Conservation (phyloP, 2,113 vertebrate species). For the Gorsachius goisagi region DNA sequence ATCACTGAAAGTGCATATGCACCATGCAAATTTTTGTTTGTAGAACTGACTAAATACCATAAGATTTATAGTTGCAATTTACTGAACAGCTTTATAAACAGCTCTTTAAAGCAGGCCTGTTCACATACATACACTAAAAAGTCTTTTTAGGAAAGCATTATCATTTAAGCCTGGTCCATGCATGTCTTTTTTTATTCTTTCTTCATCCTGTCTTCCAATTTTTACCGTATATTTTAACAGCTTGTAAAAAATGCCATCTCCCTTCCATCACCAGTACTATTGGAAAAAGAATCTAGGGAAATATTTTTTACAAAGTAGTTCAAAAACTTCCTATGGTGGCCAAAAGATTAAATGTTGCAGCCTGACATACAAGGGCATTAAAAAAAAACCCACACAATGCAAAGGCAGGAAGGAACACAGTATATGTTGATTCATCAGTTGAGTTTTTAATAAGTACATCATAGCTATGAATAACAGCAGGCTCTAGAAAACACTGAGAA, state of each 20-base stretch:
- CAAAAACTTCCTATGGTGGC: background rate
- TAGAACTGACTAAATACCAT: background rate
- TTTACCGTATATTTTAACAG: background rate
- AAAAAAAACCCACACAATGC: background rate
- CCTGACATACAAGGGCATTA: background rate
- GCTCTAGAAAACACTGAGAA: background rate
- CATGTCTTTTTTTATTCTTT: background rate
- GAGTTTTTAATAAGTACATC: background rate
- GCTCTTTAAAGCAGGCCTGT: background rate
- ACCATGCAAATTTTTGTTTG: background rate
- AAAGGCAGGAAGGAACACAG: background rate
- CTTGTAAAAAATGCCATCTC: conserved; percentile 25
- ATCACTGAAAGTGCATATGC: background rate
- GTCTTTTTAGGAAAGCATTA: background rate
- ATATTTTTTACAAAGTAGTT: background rate
- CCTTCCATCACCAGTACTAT: background rate
- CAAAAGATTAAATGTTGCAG: background rate
- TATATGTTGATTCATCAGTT: background rate
- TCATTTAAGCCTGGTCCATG: background rate
- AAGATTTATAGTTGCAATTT: conserved; percentile 3
- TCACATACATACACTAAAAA: background rate
- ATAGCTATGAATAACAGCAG: background rate
- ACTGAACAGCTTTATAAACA: background rate
- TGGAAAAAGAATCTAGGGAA: background rate
- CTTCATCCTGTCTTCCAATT: background rate